Conservation (phyloP, 2,888 invertebrate genomes). For the Sphaerophoria taeniata region DNA sequence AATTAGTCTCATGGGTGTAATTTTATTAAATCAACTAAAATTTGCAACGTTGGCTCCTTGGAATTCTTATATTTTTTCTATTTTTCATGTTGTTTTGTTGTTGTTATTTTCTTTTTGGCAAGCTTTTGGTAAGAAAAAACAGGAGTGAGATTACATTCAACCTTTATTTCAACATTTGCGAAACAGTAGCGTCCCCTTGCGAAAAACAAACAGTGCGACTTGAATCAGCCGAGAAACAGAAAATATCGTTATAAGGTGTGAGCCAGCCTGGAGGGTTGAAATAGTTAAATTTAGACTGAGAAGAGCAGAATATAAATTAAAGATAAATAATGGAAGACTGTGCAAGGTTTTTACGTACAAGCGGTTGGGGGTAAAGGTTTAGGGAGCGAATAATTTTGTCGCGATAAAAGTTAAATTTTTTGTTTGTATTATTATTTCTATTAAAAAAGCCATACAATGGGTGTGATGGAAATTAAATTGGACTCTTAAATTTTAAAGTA, state of each 20-base stretch:
- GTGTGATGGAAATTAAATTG: too few species aligned
- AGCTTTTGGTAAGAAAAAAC: background rate
- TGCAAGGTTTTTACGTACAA: background rate
- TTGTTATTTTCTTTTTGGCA: background rate
- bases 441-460: too few species aligned
- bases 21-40: conserved; percentile 83
- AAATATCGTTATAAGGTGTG: conserved; percentile 30
- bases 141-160: conserved; percentile 54
- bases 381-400: conserved; percentile 30
- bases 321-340: conserved; percentile 64
- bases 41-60: conserved; percentile 80
- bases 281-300: conserved; percentile 72
- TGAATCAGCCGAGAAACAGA: conserved; percentile 19
- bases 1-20: conserved; percentile 82
- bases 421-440: too few species aligned
- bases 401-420: conserved; percentile 36
- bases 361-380: too few species aligned
- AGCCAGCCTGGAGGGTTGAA: conserved; percentile 43
- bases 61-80: conserved; percentile 33
- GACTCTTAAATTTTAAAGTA: too few species aligned
- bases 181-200: conserved; percentile 70
- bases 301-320: conserved; percentile 73
- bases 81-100: too few species aligned
- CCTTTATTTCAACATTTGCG: conserved; percentile 59
- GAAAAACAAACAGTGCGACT: conserved; percentile 42